Evolutionary conservation across 2,888 invertebrate genomes (phyloP).

Genomic region (Julus scandinavius): DNA sequence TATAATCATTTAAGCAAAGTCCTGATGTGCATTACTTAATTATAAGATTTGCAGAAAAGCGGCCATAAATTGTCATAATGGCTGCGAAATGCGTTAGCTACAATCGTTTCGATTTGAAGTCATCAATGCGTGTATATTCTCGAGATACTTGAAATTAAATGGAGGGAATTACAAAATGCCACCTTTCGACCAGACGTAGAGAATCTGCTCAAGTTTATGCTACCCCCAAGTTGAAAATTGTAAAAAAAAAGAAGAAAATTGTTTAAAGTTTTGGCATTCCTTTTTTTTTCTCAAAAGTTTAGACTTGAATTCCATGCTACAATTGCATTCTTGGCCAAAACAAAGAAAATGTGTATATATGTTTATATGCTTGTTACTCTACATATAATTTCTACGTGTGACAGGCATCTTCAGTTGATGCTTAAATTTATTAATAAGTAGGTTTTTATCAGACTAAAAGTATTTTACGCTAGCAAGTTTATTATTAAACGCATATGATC

Average conservation of each 20-base stretch:
- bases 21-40: slow-evolving; percentile 33
- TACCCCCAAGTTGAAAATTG: too few relatives aligned
- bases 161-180: neutral
- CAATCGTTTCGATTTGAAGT: slow-evolving; percentile 19
- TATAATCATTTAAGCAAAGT: slow-evolving; percentile 24
- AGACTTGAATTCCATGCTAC: too few relatives aligned
- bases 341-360: too few relatives aligned
- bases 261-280: too few relatives aligned
- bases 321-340: too few relatives aligned
- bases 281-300: too few relatives aligned
- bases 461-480: neutral
- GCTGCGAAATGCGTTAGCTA: slow-evolving; percentile 7
- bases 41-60: slow-evolving; percentile 26
- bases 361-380: too few relatives aligned
- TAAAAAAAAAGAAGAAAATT: too few relatives aligned
- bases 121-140: slow-evolving; percentile 33
- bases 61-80: slow-evolving; percentile 25
- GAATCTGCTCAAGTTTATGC: neutral
- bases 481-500: neutral
- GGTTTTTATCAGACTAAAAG: too few relatives aligned
- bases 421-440: too few relatives aligned
- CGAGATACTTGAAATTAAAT: neutral
- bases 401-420: too few relatives aligned
- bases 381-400: too few relatives aligned
- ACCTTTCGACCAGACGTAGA: neutral